Evolutionary conservation across 2,888 invertebrate genomes (phyloP), one percentile per base, ranked within the genome.

Genomic region (Macrophya annulata): DNA sequence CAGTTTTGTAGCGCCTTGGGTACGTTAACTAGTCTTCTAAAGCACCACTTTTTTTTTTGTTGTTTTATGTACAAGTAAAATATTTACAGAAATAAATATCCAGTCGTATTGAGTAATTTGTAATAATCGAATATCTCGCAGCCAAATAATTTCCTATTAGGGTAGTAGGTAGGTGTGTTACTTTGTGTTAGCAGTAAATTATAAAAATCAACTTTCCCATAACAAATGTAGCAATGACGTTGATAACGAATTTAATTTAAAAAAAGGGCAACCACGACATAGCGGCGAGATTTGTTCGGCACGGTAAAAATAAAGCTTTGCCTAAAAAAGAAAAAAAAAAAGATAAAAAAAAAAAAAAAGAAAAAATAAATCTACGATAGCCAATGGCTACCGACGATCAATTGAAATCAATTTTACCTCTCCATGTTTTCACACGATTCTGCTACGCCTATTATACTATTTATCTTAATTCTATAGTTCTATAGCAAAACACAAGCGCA

Each of bases 401-500:
- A 31, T 68, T 37, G 17, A 37, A 21, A 25, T 62, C 21, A 37
- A 21, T 31, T 72, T 72, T n/a, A 37, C 40, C 71, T 72, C 6
- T 74, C 25, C 74, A 74, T 45, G n/a, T 45, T 74, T 74, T 74
- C 17, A 45, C 25, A 45, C 25, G 43, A 72, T 74, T 74, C 25
- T 55, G 8, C 55, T 77, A 55, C 77, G 55, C 15, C 77, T 81
- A 62, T 77, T 77, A 17, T 81, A 25, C 45, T 81, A 65, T 62
- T 62, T 81, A 81, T 25, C 55, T 45, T 45, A 37, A 81, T 81
- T 62, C 62, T 81, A 81, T 17, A 62, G 15, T 81, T 45, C 81
- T 65, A 55, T 77, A 81, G 65, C 65, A 45, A 74, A 62, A 45
- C 62, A 81, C 40, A 81, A 81, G 81, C 81, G 81, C 81, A 62